Base-by-base conservation (phyloP, 2,113 vertebrate species). In the Myotis brandtii region DNA sequence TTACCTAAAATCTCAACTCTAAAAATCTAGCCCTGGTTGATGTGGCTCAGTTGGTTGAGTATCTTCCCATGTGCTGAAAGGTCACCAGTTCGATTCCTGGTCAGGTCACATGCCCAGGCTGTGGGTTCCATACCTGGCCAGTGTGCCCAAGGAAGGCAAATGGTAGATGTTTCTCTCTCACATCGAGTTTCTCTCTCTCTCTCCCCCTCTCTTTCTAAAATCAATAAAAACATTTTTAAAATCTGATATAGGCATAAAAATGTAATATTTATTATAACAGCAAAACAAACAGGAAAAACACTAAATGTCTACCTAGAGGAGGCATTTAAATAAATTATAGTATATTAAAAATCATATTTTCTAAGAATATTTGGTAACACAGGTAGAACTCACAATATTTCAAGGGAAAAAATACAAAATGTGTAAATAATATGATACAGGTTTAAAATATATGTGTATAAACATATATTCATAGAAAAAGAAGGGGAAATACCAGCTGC, bases 391-490 rank as follows among this genome's bases (percentile, higher is more conserved):
- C 32, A 72, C 30, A 91, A 34, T 67, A 70, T 20, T 13, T 84
- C 52, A 79, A 64, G 34, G 30, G n/a, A 95, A 86, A 84, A 95
- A 69, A 75, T 52, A 12, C 20, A 83, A 59, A 59, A 77, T 77
- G 5, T 43, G 50, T 43, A 62, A 56, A 30, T 59, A n/a, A 75
- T 14, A 66, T 50, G 18, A 69, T 37, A 75, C 0, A 56, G 37
- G 46, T 56, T 86, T 67, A 8, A 11, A 75, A 73, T 73, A 73
- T 37, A 52, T 54, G 21, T 59, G 56, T 59, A 25, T 59, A 59
- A 59, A 27, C 59, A 62, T 27, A 62, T 62, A 62, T 62, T 27
- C 8, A 66, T 7, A 73, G 89, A 86, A 81, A 54, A 81, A 73
- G 23, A n/a, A 11, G 40, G 40, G 9, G 25, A 21, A 54, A 43